Conservation (phyloP, 2,888 invertebrate genomes). For the Ellobium chinense region DNA sequence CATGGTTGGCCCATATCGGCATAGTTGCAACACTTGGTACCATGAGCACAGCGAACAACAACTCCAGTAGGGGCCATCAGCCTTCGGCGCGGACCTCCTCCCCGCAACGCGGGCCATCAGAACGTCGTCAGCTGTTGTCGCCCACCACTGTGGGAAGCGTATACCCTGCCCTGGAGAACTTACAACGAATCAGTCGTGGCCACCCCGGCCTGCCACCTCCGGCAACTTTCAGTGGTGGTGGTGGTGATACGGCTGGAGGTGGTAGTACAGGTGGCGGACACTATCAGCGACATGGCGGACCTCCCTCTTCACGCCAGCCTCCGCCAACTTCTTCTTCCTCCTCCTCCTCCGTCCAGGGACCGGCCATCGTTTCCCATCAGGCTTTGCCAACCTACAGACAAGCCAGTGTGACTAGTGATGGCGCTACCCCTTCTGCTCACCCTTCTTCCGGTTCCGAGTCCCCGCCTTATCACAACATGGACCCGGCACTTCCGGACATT, state of each 20-base stretch:
- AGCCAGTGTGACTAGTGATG: neutral
- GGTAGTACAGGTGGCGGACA: neutral
- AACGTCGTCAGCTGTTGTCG: neutral
- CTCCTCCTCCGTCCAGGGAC: neutral
- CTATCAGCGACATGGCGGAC: neutral
- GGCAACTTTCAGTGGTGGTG: neutral
- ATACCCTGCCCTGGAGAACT: slow-evolving; percentile 19
- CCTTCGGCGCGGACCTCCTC: neutral
- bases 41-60: no score
- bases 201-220: neutral
- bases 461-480: neutral
- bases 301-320: neutral
- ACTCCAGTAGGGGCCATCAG: no score
- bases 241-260: neutral
- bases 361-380: slow-evolving; percentile 3
- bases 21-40: no score
- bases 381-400: slow-evolving; percentile 38
- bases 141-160: slow-evolving; percentile 13
- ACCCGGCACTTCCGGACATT: slow-evolving; percentile 67
- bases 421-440: neutral
- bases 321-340: neutral
- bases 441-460: neutral
- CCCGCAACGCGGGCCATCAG: neutral
- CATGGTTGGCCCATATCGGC: no score
- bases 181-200: slow-evolving; percentile 16